phyloP scores from a whole-genome alignment of 2,888 invertebrate species.

The Chalcis sispes region DNA sequence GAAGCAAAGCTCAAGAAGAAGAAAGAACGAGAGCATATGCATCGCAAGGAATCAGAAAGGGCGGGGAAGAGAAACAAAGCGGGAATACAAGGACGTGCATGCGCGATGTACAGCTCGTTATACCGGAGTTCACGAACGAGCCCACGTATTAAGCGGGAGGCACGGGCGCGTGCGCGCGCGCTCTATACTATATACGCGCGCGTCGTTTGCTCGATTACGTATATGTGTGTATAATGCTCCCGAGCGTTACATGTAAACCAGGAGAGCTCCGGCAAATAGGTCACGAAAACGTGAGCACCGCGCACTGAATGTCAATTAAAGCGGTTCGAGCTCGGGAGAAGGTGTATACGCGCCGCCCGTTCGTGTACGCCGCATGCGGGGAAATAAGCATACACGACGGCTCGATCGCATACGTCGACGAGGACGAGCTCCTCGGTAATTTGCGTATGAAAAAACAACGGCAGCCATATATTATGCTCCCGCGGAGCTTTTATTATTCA shows the following conservation, averaged over 20 bases:
- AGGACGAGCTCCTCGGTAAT: background rate
- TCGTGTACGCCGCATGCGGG: background rate
- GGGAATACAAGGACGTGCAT: slow-evolving; percentile 1
- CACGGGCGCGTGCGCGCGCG: too few species aligned
- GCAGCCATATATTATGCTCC: slow-evolving; percentile 41
- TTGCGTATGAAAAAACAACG: slow-evolving; percentile 35
- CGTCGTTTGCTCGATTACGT: too few species aligned
- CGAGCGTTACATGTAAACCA: background rate
- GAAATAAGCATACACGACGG: background rate
- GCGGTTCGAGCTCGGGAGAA: background rate
- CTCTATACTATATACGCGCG: too few species aligned
- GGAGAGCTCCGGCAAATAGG: slow-evolving; percentile 35
- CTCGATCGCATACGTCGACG: slow-evolving; percentile 1
- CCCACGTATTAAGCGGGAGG: too few species aligned
- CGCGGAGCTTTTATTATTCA: slow-evolving; percentile 36
- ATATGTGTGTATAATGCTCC: background rate
- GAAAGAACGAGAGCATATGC: too few species aligned
- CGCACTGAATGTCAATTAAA: slow-evolving; percentile 52
- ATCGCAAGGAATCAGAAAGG: too few species aligned
- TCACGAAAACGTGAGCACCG: slow-evolving; percentile 54
- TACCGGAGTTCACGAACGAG: too few species aligned
- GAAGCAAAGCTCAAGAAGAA: too few species aligned
- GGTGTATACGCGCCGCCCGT: background rate
- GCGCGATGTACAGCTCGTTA: too few species aligned
- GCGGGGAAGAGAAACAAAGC: background rate